A percentile compares a stretch with the other conserved stretches of the same genome.
phyloP scores from a whole-genome alignment of 2,797 vertebrate genomes.

The Pangasius larnaudii region DNA sequence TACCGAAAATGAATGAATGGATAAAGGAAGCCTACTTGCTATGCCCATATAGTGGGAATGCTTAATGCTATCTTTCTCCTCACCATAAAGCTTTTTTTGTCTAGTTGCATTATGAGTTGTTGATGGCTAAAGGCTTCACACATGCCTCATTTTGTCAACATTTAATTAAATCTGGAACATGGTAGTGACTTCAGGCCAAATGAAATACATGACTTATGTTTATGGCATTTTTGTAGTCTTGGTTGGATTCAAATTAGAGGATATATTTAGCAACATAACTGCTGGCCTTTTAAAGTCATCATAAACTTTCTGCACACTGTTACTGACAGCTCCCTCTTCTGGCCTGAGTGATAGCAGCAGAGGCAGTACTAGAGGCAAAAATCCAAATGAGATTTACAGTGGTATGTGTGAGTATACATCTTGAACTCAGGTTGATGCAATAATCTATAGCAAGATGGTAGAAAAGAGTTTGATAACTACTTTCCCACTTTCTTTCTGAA shows the following conservation, averaged over 20 bases:
- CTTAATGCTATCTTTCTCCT: conserved; percentile 24
- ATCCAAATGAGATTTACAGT: conserved; percentile 2
- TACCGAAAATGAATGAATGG: background rate
- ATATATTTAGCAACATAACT: conserved; percentile 34
- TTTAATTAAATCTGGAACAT: conserved; percentile 26
- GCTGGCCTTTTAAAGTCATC: conserved; percentile 33
- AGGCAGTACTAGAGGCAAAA: conserved; percentile 5
- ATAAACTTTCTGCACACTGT: conserved; percentile 31
- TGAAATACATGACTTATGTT: conserved; percentile 34
- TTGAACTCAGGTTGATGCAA: conserved; percentile 26
- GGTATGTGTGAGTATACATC: background rate
- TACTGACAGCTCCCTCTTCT: conserved; percentile 28
- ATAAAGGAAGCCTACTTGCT: background rate
- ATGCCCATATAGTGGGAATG: background rate
- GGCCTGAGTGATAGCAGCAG: conserved; percentile 12
- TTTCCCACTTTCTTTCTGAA: background rate
- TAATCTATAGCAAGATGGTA: conserved; percentile 40
- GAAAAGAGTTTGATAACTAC: background rate
- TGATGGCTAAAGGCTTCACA: conserved; percentile 24
- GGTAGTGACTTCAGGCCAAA: conserved; percentile 18
- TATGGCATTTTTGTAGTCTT: conserved; percentile 34
- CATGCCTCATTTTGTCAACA: conserved; percentile 28
- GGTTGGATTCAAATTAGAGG: conserved; percentile 25
- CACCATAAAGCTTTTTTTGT: background rate
- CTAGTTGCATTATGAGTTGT: conserved; percentile 17